These are phyloP conservation scores for Ormyrus nitidulus DNA, from an alignment of 2,888 invertebrate genomes.

Conservation along the genomic window DNA sequence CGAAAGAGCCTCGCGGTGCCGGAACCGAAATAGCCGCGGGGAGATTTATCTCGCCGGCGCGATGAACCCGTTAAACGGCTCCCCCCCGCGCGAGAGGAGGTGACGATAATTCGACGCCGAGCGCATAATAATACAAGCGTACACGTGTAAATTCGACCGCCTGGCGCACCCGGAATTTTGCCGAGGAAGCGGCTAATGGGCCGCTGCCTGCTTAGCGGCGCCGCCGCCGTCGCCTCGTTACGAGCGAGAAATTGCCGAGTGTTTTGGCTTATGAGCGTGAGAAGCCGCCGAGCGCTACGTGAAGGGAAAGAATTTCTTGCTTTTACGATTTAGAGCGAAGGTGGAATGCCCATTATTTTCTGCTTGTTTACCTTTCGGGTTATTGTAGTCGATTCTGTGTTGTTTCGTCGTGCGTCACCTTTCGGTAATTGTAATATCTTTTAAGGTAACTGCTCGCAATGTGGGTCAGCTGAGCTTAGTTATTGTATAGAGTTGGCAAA, in stretches of 20 bases:
- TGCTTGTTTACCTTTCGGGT: no score
- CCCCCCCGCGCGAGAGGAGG: conserved; percentile 24
- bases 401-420: no score
- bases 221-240: not conserved
- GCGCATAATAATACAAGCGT: conserved; percentile 53
- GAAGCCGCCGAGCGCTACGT: not conserved
- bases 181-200: conserved; percentile 1
- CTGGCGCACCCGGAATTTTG: not conserved
- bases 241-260: conserved; percentile 24
- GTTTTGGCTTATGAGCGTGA: conserved; percentile 20
- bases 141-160: conserved; percentile 53
- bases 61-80: conserved; percentile 64
- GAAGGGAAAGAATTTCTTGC: no score
- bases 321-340: no score
- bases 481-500: no score
- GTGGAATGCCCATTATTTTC: no score
- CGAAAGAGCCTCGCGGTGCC: conserved; percentile 47
- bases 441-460: no score
- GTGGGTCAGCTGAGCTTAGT: no score
- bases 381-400: no score
- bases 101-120: conserved; percentile 50
- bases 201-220: not conserved
- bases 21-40: conserved; percentile 64
- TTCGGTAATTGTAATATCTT: not conserved
- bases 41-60: conserved; percentile 66